Evolutionary conservation across 2,113 vertebrate genomes (phyloP).

Genomic region (Phyllostomus discolor): DNA sequence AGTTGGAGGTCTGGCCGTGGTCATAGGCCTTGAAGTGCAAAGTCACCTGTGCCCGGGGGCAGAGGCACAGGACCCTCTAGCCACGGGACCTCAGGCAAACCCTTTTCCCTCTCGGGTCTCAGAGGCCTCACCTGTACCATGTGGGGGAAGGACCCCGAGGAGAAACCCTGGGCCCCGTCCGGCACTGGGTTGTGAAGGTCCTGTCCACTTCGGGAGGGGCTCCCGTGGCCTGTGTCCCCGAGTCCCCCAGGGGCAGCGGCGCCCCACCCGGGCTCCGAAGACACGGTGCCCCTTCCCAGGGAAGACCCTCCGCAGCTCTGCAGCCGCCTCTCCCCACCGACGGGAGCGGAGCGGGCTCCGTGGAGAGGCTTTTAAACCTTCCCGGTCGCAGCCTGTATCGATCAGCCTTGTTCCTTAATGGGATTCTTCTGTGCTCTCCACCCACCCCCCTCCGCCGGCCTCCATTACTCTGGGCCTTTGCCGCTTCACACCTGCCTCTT

Average conservation of each 20-base stretch:
- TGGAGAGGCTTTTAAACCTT: slow-evolving; percentile 81
- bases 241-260: slow-evolving; percentile 18
- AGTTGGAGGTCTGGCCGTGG: neutral
- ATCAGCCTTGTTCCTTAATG: slow-evolving; percentile 79
- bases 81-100: accelerated
- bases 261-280: neutral
- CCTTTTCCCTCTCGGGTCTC: neutral
- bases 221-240: slow-evolving; percentile 23
- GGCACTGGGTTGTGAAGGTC: slow-evolving; percentile 67
- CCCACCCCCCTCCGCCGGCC: neutral
- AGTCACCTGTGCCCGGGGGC: neutral
- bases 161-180: neutral
- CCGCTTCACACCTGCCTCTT: slow-evolving; percentile 51
- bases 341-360: slow-evolving; percentile 5
- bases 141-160: neutral
- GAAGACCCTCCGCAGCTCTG: neutral
- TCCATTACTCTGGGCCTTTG: slow-evolving; percentile 20
- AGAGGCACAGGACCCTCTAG: neutral
- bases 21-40: neutral
- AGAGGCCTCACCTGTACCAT: neutral
- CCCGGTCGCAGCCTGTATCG: slow-evolving; percentile 74
- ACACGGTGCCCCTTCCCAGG: neutral
- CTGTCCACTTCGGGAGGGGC: slow-evolving; percentile 37
- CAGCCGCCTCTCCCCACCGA: slow-evolving; percentile 35
- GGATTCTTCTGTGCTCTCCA: slow-evolving; percentile 43